A percentile compares a stretch with the other conserved stretches of the same genome.
phyloP scores from a whole-genome alignment of 2,888 invertebrate genomes.

The Strigamia maritima region DNA sequence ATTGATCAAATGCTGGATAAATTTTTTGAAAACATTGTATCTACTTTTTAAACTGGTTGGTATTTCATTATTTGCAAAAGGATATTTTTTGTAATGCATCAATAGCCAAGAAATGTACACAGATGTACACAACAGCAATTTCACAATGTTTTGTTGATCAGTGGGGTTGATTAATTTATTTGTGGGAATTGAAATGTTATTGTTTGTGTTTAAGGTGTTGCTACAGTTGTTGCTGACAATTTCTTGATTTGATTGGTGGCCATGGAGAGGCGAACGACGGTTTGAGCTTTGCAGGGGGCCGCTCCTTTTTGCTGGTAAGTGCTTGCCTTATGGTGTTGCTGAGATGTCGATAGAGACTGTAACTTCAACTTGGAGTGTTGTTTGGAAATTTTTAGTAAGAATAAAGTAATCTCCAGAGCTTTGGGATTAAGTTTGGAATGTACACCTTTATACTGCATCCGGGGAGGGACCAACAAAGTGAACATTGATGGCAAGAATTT shows the following conservation, averaged over 20 bases:
- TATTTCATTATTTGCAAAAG: too few relatives aligned
- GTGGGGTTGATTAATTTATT: background rate
- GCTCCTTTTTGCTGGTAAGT: conserved; percentile 9
- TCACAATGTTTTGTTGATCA: too few relatives aligned
- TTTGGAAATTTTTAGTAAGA: conserved; percentile 12
- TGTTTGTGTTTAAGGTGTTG: background rate
- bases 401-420: background rate
- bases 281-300: background rate
- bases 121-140: too few relatives aligned
- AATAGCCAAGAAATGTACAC: too few relatives aligned
- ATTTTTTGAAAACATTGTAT: too few relatives aligned
- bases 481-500: background rate
- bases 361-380: background rate
- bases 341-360: conserved; percentile 19
- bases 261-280: conserved; percentile 5
- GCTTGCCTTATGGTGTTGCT: conserved; percentile 6
- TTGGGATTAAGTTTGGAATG: conserved; percentile 5
- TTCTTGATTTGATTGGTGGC: conserved; percentile 2
- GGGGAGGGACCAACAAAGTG: background rate
- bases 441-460: background rate
- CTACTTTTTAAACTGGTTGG: too few relatives aligned
- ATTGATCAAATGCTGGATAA: too few relatives aligned
- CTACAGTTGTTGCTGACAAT: background rate
- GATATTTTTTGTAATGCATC: too few relatives aligned
- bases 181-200: background rate